A percentile compares a stretch with the other conserved stretches of the same genome.
These are phyloP conservation scores for Drosophila willistoni DNA, from an alignment of 1,140 invertebrate genomes.

Conservation along the genomic window DNA sequence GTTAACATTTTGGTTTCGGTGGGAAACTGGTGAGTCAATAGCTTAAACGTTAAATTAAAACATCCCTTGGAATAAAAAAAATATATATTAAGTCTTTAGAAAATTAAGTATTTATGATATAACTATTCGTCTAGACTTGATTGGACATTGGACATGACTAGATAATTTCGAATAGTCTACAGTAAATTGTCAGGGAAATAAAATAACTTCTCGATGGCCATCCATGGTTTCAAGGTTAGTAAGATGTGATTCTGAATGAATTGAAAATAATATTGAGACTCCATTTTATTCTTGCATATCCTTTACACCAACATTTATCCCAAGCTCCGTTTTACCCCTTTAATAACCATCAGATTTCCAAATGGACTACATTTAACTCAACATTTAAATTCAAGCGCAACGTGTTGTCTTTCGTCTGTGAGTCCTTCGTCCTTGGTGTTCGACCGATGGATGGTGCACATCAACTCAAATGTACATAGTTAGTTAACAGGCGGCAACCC, in stretches of 20 bases:
- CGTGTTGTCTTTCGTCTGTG: not conserved
- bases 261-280: no score
- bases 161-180: no score
- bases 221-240: no score
- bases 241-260: no score
- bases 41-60: not conserved
- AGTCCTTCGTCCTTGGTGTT: not conserved
- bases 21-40: not conserved
- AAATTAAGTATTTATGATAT: not conserved
- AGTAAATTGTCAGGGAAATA: no score
- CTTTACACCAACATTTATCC: no score
- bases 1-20: constrained; percentile 25
- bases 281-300: no score
- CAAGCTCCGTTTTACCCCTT: not conserved
- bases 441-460: constrained; percentile 11
- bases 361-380: not conserved
- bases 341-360: not conserved
- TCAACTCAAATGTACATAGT: constrained; percentile 36
- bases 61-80: not conserved
- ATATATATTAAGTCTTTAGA: not conserved
- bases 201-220: no score
- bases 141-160: no score
- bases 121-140: no score
- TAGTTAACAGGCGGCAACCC: constrained; percentile 9
- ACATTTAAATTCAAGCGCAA: constrained; percentile 4